These are phyloP conservation scores for Cremastinae sp. DNA, from an alignment of 2,888 invertebrate species.

Conservation along the genomic window DNA sequence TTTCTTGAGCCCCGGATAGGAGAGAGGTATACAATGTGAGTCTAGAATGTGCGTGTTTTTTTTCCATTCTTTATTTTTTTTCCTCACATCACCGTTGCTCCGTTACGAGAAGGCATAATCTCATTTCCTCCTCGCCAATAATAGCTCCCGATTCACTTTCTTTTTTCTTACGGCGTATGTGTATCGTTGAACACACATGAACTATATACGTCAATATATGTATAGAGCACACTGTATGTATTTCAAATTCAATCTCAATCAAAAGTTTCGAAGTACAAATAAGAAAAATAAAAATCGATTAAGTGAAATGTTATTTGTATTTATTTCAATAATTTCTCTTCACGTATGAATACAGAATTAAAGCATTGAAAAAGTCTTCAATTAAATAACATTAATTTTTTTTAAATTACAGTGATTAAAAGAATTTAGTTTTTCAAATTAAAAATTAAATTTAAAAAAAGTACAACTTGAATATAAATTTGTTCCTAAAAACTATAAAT, in stretches of 20 bases:
- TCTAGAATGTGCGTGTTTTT: not conserved
- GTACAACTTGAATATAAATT: no score
- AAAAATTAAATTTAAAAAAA: no score
- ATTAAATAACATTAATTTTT: no score
- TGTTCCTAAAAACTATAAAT: no score
- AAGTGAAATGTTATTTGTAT: no score
- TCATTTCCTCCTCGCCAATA: slow-evolving; percentile 50
- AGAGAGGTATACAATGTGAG: slow-evolving; percentile 19
- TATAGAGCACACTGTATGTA: slow-evolving; percentile 2
- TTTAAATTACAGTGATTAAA: no score
- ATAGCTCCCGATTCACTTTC: slow-evolving; percentile 51
- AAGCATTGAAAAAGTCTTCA: no score
- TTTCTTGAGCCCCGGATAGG: slow-evolving; percentile 23
- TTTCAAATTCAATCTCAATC: not conserved
- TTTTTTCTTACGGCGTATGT: slow-evolving; percentile 40
- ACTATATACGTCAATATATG: no score
- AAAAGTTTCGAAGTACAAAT: not conserved
- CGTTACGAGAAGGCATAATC: slow-evolving; percentile 45
- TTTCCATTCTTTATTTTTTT: not conserved
- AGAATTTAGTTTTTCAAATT: no score
- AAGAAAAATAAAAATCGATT: no score
- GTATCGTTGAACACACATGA: slow-evolving; percentile 21
- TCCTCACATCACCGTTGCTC: slow-evolving; percentile 29
- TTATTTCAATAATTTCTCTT: no score
- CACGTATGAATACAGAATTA: no score